Evolutionary conservation across 2,797 vertebrate species (phyloP), one percentile per base, ranked within the genome.

Genomic region (Smutsia temminckii): DNA sequence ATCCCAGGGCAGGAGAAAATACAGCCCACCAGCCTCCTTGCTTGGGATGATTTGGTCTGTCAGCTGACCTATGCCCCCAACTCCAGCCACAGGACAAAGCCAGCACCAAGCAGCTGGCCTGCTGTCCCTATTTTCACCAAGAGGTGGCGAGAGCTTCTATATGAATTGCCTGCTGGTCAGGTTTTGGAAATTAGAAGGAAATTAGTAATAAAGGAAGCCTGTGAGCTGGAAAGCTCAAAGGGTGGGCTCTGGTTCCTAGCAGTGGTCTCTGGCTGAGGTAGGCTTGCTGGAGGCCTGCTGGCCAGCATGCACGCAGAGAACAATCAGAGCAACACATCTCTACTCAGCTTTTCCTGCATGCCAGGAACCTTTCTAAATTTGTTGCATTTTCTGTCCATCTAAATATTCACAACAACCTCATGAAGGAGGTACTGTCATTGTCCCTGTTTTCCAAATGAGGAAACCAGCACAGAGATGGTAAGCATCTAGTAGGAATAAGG

Each of bases 71-170:
- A 1, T 0, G 40, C 9, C 64, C 78, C 61, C 25, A 1, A 9
- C 46, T 16, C 32, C 37, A 63, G 53, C 49, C 46, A 53, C 34
- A 40, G 55, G 51, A 93, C 95, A 96, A 68, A 93, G 74, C 68
- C 8, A 40, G 13, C 92, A 32, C n/a, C 0, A 6, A 29, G 37
- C 63, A 27, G 18, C 53, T 46, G 55, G 61, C 75, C 49, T 80
- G 92, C 34, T 66, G 49, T 72, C 37, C 72, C 89, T 1, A 5
- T 20, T 74, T 78, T 34, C 29, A 80, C 91, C 81, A 49, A 95
- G 18, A 94, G 94, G 92, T 74, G 95, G 94, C 49, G 16, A 71
- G 88, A 63, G n/a, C 66, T 37, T 61, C 46, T 16, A 0, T 0
- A 4, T 10, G n/a, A 81, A 40, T 53, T 46, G 49, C 32, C 79